Percentiles rank a stretch among this genome's conserved stretches.
Evolutionary conservation across 2,888 invertebrate genomes (phyloP).

Genomic region (Himalopsyche tibetana): DNA sequence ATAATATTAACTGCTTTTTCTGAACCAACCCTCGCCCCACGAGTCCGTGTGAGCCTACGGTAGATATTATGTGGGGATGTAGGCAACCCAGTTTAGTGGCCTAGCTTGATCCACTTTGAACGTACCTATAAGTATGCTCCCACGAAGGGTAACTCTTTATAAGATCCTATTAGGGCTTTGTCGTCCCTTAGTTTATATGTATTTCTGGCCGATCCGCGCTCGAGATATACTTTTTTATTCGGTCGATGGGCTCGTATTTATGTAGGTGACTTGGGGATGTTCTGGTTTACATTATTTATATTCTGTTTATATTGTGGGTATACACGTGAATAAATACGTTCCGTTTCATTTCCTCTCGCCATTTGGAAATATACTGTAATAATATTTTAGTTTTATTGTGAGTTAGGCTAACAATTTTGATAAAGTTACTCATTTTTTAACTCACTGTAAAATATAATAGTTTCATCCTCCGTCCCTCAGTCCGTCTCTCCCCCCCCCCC

Average conservation of each 20-base stretch:
- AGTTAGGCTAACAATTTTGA: no score
- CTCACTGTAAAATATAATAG: no score
- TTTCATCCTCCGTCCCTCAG: no score
- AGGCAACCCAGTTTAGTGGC: background rate
- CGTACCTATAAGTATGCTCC: background rate
- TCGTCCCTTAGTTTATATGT: background rate
- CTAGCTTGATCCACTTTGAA: background rate
- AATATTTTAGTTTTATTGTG: no score
- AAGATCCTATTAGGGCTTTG: constrained; percentile 15
- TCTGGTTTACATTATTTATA: no score
- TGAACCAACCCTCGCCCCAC: background rate
- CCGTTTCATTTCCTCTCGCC: no score
- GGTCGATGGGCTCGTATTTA: background rate
- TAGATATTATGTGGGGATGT: background rate
- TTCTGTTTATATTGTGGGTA: no score
- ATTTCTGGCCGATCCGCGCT: constrained; percentile 1
- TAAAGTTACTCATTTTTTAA: no score
- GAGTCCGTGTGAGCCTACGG: background rate
- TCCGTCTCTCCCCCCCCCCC: no score
- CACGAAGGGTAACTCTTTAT: background rate
- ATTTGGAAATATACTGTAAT: no score
- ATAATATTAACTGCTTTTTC: background rate
- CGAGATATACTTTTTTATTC: background rate
- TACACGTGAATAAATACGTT: no score
- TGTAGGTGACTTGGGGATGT: no score